Evolutionary conservation across 1,140 invertebrate species (phyloP), one percentile per base, ranked within the genome.

Genomic region (Formica exsecta): DNA sequence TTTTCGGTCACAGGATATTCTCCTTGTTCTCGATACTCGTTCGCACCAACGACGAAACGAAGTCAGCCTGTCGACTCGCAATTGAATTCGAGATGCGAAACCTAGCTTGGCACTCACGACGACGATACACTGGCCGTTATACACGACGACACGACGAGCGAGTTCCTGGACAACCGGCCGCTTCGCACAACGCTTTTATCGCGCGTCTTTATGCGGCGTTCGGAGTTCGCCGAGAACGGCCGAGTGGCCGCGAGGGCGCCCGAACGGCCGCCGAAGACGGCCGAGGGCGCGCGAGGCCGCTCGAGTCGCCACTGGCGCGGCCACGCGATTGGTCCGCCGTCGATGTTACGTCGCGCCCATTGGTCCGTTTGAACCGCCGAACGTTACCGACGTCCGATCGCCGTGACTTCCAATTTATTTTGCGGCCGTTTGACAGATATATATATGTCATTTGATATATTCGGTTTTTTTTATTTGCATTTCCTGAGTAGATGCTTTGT

Each of bases 151-250:
- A 41, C 25, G 13, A n/a, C 36, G 44, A 44, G 0, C 79, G 11
- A 61, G 54, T 61, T 44, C 38, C 57, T 59, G 68, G 36, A 59
- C 29, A 54, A 36, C 68, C 79, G 68, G 79, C n/a, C 29, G 79
- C 79, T 74, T 74, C 41, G 68, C 16, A 61, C 79, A 29, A 57
- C n/a, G 79, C 68, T 83, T 83, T 74, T 83, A 83, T 83, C 79
- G 79, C 79, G 79, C 38, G 79, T 36, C 79, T 83, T 83, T 74
- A 70, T 74, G 79, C 68, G 13, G 36, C 25, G 13, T 44, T 81
- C 68, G 68, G 36, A 68, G 32, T 32, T 44, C 25, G 54, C 44
- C 79, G 79, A 36, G 4, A 7, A 4, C 51, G 25, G 29, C 13
- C 66, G 66, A 81, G 2, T 25, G 22, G 0, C 6, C 36, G 3